Conservation (phyloP, 2,888 invertebrate genomes). For the Drosophila ustulata region DNA sequence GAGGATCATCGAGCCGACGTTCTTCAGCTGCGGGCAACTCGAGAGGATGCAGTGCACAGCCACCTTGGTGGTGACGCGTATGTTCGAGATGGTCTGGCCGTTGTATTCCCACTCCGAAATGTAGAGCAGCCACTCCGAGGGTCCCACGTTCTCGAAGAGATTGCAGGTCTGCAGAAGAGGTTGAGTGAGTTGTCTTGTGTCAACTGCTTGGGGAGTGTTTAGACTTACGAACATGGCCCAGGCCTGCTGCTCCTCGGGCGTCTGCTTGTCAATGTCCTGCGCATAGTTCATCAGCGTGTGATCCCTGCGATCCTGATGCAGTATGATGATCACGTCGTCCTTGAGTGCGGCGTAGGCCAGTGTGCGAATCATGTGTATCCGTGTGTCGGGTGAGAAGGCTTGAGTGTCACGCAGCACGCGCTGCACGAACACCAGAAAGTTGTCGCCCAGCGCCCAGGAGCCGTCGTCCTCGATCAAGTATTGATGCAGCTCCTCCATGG, state of each 20-base stretch:
- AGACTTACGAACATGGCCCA: constrained; percentile 91
- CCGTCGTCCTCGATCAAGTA: constrained; percentile 96
- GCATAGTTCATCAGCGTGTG: constrained; percentile 96
- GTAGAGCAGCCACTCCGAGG: constrained; percentile 96
- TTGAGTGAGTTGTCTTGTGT: background rate
- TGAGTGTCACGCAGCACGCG: constrained; percentile 87
- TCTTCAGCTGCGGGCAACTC: constrained; percentile 90
- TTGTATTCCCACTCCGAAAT: constrained; percentile 95
- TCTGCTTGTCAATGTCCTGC: constrained; percentile 90
- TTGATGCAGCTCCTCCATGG: constrained; percentile 93
- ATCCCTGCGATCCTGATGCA: constrained; percentile 95
- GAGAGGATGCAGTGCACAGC: constrained; percentile 94
- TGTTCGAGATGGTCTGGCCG: constrained; percentile 93
- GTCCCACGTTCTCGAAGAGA: constrained; percentile 94
- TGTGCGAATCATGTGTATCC: constrained; percentile 89
- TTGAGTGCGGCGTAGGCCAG: constrained; percentile 92
- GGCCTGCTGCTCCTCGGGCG: constrained; percentile 91
- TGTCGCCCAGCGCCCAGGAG: constrained; percentile 96
- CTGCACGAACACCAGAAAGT: constrained; percentile 92
- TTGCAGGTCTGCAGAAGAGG: constrained; percentile 90
- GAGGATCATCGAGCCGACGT: constrained; percentile 93
- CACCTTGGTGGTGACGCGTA: constrained; percentile 95
- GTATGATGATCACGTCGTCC: constrained; percentile 94
- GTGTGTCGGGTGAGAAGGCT: constrained; percentile 87
- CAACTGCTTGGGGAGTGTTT: background rate